phyloP scores from a whole-genome alignment of 2,113 vertebrate species.

The Telmatochromis brachygnathus region DNA sequence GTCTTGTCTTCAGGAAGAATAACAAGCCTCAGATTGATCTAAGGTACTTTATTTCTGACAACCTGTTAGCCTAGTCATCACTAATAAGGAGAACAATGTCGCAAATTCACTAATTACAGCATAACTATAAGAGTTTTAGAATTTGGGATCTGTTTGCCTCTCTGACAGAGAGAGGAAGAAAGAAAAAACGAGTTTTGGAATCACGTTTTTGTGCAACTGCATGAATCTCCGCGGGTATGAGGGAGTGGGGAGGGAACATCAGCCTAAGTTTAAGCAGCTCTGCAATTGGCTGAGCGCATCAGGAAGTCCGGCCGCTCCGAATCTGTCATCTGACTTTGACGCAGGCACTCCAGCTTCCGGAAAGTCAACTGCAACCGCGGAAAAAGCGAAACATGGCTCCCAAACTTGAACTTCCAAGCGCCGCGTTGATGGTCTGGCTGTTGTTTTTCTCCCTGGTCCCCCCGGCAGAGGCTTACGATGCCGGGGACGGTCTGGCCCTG shows the following conservation, averaged over 20 bases:
- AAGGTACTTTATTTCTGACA: not conserved
- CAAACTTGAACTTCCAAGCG: not conserved
- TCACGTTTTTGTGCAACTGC: not conserved
- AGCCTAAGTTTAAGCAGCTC: not conserved
- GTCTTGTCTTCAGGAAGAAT: not conserved
- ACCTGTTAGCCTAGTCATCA: not conserved
- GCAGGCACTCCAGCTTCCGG: conserved; percentile 12
- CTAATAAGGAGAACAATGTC: not conserved
- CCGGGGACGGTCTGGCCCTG: conserved; percentile 81
- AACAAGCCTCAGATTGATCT: not conserved
- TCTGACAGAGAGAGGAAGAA: not conserved
- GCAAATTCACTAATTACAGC: not conserved
- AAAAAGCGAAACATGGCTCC: conserved; percentile 72
- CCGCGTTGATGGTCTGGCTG: conserved; percentile 37
- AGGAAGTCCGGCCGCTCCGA: conserved; percentile 25
- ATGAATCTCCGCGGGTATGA: not conserved
- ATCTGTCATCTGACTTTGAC: conserved; percentile 44
- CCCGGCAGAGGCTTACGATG: conserved; percentile 79
- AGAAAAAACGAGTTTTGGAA: not conserved
- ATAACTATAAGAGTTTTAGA: not conserved
- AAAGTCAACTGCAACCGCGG: conserved; percentile 15
- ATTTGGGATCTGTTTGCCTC: not conserved
- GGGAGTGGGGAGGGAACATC: not conserved
- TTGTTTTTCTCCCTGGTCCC: conserved; percentile 67
- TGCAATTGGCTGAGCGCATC: conserved; percentile 50